Evolutionary conservation across 2,888 invertebrate genomes (phyloP), one percentile per base, ranked within the genome.

Genomic region (Schizotus pectinicornis): DNA sequence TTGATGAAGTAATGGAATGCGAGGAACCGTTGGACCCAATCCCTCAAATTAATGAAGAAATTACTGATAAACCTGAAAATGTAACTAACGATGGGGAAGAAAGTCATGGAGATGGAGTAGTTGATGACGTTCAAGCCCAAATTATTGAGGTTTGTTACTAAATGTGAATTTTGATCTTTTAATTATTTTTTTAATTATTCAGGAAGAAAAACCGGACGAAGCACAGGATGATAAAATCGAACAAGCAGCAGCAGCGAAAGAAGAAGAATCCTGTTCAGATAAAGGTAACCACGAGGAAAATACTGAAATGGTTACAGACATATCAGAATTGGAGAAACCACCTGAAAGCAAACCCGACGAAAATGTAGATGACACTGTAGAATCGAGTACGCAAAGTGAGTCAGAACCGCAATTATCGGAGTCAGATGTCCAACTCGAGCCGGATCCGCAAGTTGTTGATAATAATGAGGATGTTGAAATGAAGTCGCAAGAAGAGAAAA

Each of bases 311-410:
- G 32, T 45, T 9, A 8, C 7, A 5, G 32, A 52, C 36, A 33
- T 41, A 34, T 9, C 31, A 8, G 56, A 59, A 48, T 22, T 32
- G n/a, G 13, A 45, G 34, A 57, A 58, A 12, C 36, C 48, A 22
- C 35, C 38, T 12, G 32, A 36, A 11, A 34, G 45, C 6, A 22
- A 50, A 7, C 42, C 7, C 7, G 45, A 53, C 1, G 31, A 48
- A 9, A 37, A 36, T 1, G 49, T 13, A 7, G 45, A 45, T 14
- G 56, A 56, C 45, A 22, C 14, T 37, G 34, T 14, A 31, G 34
- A 56, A 31, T 31, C 22, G 22, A 41, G 13, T 30, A 52, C 9
- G 31, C 13, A 56, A 14, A 11, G 3, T n/a, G 22, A 56, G 33
- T 33, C 30, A 14, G 31, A 52, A 5, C 2, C 22, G 22, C 22